Base-by-base conservation (phyloP, 2,113 vertebrate genomes). In the Semnornis frantzii region DNA sequence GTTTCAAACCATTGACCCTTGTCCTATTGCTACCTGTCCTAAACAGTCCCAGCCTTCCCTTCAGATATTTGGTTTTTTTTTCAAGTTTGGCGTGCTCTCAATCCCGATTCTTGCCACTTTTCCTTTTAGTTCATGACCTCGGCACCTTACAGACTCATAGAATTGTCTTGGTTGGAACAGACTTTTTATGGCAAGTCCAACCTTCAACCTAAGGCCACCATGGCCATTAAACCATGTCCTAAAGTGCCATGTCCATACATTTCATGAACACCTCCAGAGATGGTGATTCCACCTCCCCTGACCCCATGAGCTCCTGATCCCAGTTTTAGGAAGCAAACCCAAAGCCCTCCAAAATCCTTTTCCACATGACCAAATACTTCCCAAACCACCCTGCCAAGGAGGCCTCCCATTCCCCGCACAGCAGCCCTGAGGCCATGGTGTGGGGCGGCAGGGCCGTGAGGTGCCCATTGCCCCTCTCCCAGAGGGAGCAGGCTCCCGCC, bases 311-410 rank as follows among this genome's bases (percentile, higher is more conserved):
- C 48, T 52, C 19, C 44, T 4, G 1, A 13, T 52, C 54, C 27
- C 12, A 1, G n/a, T 74, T 42, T 60, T 0, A 8, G 60, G 65
- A 24, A 34, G 46, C 24, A 20, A 71, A 81, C 63, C 18, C 3
- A 39, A 90, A 75, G 24, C 73, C 39, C 34, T 81, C 37, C 80
- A 9, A 52, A 82, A 60, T 59, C 13, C 46, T 18, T 5, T 5
- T 4, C 5, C 0, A 23, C 0, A 2, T 21, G 79, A 78, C 37
- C 48, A 60, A 10, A 20, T 1, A 34, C 1, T 0, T 44, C 64
- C 65, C 42, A 5, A 18, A 9, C 18, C 6, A 2, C 68, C 8
- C 2, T 3, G 23, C 21, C 52, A 18, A 68, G 0, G 1, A 6
- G 50, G 58, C 62, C 6, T 1, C 48, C 12, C 5, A 4, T 23